A percentile compares a stretch with the other conserved stretches of the same genome.
phyloP scores from a whole-genome alignment of 2,888 invertebrate genomes.

The Saturnia japonica region DNA sequence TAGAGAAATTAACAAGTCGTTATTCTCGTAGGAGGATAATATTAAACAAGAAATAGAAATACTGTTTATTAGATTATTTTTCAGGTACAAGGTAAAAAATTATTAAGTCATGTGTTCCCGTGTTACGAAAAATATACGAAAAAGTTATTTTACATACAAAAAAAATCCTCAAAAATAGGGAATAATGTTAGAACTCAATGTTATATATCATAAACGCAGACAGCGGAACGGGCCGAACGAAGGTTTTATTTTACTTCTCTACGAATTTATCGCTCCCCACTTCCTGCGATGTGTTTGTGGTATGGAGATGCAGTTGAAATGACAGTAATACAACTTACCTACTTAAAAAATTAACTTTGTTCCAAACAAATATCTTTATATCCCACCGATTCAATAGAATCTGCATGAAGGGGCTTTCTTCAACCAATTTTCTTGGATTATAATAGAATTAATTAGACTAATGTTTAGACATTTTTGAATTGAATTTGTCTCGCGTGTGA shows the following conservation, averaged over 20 bases:
- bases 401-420: not conserved
- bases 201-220: conserved; percentile 62
- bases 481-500: not conserved
- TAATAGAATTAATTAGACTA: too few relatives aligned
- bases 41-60: not conserved
- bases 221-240: conserved; percentile 55
- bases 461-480: not conserved
- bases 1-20: too few relatives aligned
- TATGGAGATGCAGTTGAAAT: conserved; percentile 1
- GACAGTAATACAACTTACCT: not conserved
- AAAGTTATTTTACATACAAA: conserved; percentile 8
- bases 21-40: too few relatives aligned
- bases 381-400: not conserved
- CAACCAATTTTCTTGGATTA: not conserved
- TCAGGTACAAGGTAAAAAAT: not conserved
- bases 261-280: conserved; percentile 62
- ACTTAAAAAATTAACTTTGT: not conserved
- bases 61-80: not conserved
- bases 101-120: not conserved
- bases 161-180: conserved; percentile 16
- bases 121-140: conserved; percentile 5
- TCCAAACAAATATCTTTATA: not conserved
- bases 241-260: conserved; percentile 70
- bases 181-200: conserved; percentile 25
- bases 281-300: conserved; percentile 54